Base-by-base conservation (phyloP, 2,113 vertebrate species). In the Abramis brama region DNA sequence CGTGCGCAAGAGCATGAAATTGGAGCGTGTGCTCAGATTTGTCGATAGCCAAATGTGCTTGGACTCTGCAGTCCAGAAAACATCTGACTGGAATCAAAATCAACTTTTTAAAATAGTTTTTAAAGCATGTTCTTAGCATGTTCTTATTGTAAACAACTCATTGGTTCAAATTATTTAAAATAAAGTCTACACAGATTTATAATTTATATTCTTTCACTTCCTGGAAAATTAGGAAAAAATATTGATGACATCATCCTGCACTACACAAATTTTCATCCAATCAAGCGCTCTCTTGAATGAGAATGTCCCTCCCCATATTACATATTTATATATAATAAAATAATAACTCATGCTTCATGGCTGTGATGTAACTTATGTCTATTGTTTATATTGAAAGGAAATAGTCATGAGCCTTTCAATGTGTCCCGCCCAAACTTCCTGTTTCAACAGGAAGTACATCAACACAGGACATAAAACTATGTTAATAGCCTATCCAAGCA, bases 1-100 rank as follows among this genome's bases (percentile, higher is more conserved):
- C 15, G 27, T 23, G 45, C 21, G 19, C 62, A 33, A 45, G 79
- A 45, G 80, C 80, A 70, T 82, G 80, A 82, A 82, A 82, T 82
- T 82, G 80, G 64, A 82, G 64, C 19, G 64, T 50, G 64, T 7
- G 45, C 64, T 70, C 64, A 82, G 64, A 82, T 68, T 33, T 68
- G 64, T 70, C 43, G 43, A 68, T 70, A 55, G 45, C 45, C 12
- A 36, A 82, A 82, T 82, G 64, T 55, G 60, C 80, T 70, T 15
- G 64, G 25, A 70, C 80, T 21, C 15, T 6, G 10, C 5, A 5
- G 60, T 52, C 5, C 45, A 6, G 4, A 68, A 66, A 52, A 33
- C 17, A 81, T 74, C 23, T 74, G 77, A 30, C 57, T 60, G 71
- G 17, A 55, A 43, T 78, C 50, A 33, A 17, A 57, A 57, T 78